A percentile compares a stretch with the other conserved stretches of the same genome.
Evolutionary conservation across 2,113 vertebrate genomes (phyloP).

Genomic region (Tamias sibiricus): DNA sequence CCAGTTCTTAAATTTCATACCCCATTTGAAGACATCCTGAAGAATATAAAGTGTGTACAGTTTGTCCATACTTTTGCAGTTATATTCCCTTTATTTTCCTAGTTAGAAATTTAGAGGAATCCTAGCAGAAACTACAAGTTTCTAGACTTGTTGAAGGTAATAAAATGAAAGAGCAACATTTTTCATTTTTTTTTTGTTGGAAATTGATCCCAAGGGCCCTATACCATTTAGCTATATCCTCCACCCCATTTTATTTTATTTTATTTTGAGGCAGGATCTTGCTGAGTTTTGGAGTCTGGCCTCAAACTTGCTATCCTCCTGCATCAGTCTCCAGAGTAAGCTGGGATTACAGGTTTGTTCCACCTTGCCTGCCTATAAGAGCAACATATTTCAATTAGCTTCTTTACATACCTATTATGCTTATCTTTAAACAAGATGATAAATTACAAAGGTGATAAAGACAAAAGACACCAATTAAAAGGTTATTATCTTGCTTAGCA

Average conservation of each 20-base stretch:
- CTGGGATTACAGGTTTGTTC: not conserved
- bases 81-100: too few relatives aligned
- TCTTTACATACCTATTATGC: not conserved
- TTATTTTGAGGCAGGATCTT: not conserved
- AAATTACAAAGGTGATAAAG: not conserved
- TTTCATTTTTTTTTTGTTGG: not conserved
- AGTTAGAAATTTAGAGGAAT: not conserved
- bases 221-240: not conserved
- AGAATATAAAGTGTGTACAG: not conserved
- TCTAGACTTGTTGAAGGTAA: not conserved
- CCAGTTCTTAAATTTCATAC: not conserved
- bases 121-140: not conserved
- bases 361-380: too few relatives aligned
- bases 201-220: too few relatives aligned
- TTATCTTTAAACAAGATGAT: not conserved
- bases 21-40: not conserved
- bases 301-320: not conserved
- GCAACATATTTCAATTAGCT: not conserved
- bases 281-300: not conserved
- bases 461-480: not conserved
- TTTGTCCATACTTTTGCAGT: not conserved
- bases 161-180: not conserved
- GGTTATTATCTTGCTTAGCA: not conserved
- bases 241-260: not conserved
- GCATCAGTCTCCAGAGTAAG: not conserved